Evolutionary conservation across 2,113 vertebrate species (phyloP), one percentile per base, ranked within the genome.

Genomic region (Micronycteris hirsuta): DNA sequence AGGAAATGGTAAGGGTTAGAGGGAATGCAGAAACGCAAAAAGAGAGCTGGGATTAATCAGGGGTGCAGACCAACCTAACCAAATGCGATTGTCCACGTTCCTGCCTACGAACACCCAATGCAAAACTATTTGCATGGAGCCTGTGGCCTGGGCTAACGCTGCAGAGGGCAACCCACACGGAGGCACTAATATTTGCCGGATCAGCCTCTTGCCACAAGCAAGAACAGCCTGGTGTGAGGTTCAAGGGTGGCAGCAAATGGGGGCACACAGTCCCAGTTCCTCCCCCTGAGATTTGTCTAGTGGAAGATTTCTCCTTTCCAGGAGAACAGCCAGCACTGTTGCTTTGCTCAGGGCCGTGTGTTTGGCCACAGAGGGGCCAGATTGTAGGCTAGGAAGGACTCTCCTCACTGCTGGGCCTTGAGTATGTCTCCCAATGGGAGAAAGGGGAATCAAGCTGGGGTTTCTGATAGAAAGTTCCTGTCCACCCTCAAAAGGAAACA

Each of bases 101-200:
- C 74, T 56, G 20, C 63, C 0, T 1, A 58, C 14, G 0, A 20
- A 84, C 45, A 13, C 58, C 33, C n/a, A 28, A 97, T 91, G 94
- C 97, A 96, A 97, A 97, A 93, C 90, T 92, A 96, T 96, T 96
- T 97, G 88, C 88, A 86, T 89, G 88, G 78, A 3, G 11, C 36
- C 12, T 2, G 1, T 1, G 20, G 24, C 4, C 0, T 5, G 47
- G 3, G 26, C 26, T 3, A 22, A 68, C 4, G 0, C 45, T 0
- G 13, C 38, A 8, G 3, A 33, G 65, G 74, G 33, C 38, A 0
- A 15, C 2, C 4, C 0, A 4, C 16, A 43, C 63, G 20, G 5
- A 70, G 47, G 63, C 31, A 12, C 45, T 47, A 14, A 13, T 1
- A 13, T 17, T 1, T 4, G 63, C 0, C 0, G 2, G 36, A 5